phyloP scores from a whole-genome alignment of 2,888 invertebrate genomes.

The Polyommatus icarus region DNA sequence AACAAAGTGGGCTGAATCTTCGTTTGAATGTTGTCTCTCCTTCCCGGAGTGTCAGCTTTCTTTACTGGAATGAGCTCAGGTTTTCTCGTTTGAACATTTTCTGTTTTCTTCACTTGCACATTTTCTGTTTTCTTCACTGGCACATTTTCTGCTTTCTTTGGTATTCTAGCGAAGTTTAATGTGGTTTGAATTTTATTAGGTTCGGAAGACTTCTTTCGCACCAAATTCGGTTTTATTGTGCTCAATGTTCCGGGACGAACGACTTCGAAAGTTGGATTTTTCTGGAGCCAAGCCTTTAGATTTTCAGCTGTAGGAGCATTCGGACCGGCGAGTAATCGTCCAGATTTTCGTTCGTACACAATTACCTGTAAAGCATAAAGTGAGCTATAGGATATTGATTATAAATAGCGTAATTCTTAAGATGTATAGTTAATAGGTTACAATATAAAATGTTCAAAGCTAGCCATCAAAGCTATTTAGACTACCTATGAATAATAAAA shows the following conservation, averaged over 20 bases:
- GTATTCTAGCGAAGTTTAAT: constrained; percentile 70
- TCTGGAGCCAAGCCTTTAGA: constrained; percentile 90
- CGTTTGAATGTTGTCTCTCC: constrained; percentile 36
- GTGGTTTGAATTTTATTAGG: constrained; percentile 70
- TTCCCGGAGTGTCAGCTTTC: not conserved
- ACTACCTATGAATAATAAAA: not conserved
- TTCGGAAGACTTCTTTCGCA: constrained; percentile 58
- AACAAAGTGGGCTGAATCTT: constrained; percentile 46
- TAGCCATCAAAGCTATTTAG: not conserved
- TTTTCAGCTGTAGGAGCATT: constrained; percentile 91
- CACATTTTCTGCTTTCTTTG: constrained; percentile 54
- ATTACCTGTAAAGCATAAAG: constrained; percentile 77
- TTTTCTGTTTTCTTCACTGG: constrained; percentile 52
- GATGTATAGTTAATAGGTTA: not conserved
- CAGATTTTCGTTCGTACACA: constrained; percentile 91
- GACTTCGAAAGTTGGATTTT: constrained; percentile 93
- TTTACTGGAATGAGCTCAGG: constrained; percentile 34
- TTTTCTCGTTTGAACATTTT: constrained; percentile 34
- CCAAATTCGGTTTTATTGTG: constrained; percentile 64
- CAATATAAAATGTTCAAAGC: not conserved
- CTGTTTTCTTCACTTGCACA: constrained; percentile 49
- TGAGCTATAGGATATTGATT: not conserved
- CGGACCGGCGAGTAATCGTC: constrained; percentile 86
- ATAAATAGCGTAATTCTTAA: not conserved
- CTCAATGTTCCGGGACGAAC: constrained; percentile 83